These are phyloP conservation scores for Ceratotherium simum DNA, from an alignment of 2,113 vertebrate species.

Conservation along the genomic window DNA sequence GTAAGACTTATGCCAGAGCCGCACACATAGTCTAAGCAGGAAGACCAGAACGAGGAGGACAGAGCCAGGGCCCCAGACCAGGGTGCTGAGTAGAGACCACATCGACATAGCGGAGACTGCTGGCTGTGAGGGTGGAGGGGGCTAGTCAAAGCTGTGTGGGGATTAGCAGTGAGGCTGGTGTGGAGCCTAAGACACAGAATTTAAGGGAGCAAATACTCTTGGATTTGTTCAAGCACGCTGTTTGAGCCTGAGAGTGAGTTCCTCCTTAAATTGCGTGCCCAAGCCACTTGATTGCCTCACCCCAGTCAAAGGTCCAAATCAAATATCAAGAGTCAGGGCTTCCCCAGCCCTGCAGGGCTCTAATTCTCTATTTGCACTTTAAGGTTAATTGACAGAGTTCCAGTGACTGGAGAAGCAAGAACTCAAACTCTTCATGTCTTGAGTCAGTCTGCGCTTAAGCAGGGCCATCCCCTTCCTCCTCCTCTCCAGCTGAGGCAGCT, in stretches of 20 bases:
- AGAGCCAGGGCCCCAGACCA: not conserved
- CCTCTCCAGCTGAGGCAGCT: not conserved
- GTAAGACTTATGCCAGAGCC: not conserved
- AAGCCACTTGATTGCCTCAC: not conserved
- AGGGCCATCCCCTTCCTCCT: not conserved
- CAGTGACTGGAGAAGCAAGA: not conserved
- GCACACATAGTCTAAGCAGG: not conserved
- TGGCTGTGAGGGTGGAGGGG: accelerated
- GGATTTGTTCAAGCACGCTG: not conserved
- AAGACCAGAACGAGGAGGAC: not conserved
- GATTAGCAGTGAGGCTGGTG: not conserved
- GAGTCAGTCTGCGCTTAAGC: not conserved
- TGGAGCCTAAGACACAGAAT: not conserved
- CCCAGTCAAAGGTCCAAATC: not conserved
- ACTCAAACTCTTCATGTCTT: not conserved
- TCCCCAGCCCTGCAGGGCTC: not conserved
- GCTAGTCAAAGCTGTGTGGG: not conserved
- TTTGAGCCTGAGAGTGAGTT: not conserved
- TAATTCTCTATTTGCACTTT: not conserved
- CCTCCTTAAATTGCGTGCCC: not conserved
- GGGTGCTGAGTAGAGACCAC: not conserved
- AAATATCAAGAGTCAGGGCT: not conserved
- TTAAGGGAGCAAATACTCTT: not conserved
- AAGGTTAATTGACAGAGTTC: not conserved
- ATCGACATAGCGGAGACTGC: slow-evolving; percentile 52